phyloP scores from a whole-genome alignment of 2,113 vertebrate species.

The Felis catus region DNA sequence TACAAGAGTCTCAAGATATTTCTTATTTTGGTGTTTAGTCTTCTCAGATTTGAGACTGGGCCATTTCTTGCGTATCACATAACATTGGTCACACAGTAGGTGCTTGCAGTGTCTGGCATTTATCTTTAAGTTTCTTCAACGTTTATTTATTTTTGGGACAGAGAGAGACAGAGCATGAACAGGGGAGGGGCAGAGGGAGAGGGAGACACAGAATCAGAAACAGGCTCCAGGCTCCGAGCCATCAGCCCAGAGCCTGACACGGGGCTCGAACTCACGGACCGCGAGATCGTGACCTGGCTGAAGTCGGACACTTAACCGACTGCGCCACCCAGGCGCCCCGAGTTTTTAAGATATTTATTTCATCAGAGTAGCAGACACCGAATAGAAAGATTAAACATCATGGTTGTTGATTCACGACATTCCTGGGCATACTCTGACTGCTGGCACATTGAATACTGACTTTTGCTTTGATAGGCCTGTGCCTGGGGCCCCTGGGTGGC shows the following conservation, averaged over 20 bases:
- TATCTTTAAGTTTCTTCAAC: slow-evolving; percentile 1
- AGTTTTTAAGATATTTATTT: slow-evolving; percentile 48
- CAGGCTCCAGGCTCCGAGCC: too few relatives aligned
- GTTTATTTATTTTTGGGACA: too few relatives aligned
- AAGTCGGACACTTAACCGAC: too few relatives aligned
- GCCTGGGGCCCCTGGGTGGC: neutral
- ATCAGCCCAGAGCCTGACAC: too few relatives aligned
- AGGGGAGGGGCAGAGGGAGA: too few relatives aligned
- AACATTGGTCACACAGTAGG: neutral
- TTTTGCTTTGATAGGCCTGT: neutral
- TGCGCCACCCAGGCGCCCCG: too few relatives aligned
- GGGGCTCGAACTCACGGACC: too few relatives aligned
- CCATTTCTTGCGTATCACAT: neutral
- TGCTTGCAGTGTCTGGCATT: neutral
- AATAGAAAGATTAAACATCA: neutral
- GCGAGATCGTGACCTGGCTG: too few relatives aligned
- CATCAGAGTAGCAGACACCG: neutral
- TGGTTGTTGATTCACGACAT: neutral
- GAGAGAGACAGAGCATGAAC: too few relatives aligned
- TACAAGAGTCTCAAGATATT: neutral
- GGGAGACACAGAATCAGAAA: too few relatives aligned
- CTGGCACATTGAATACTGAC: neutral
- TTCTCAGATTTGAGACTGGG: neutral
- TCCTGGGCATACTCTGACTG: neutral
- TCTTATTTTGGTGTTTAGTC: slow-evolving; percentile 39